Evolutionary conservation across 2,113 vertebrate species (phyloP), one percentile per base, ranked within the genome.

Genomic region (Melanotaenia duboulayi): DNA sequence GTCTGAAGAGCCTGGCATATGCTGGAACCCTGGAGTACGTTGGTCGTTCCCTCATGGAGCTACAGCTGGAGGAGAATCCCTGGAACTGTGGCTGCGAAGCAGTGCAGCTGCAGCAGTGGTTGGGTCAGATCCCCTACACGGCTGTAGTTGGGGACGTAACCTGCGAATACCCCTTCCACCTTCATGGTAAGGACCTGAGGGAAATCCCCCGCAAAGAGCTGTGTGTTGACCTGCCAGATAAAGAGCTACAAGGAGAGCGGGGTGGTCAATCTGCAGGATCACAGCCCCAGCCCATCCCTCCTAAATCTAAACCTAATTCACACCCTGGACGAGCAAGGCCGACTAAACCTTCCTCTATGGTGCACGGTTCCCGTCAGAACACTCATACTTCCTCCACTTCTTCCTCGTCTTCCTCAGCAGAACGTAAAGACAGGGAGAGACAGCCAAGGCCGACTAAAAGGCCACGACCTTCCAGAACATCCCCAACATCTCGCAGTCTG

Each of bases 71-170:
- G 90, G 98, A 99, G 91, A 99, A 99, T 88, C 97, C 97, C 0
- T 99, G 98, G 98, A 98, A 97, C 90, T 99, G 98, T 57, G 97
- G 96, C 1, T 99, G 98, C 11, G 97, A 99, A 79, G 96, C 97
- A 0, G 94, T 99, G 71, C 96, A 97, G 81, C 90, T 99, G 5
- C 97, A 97, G 90, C 95, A 95, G 70, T 99, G 97, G 97, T 91
- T 99, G 85, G 96, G 97, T 66, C 96, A 95, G 77, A 98, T 99
- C 71, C 97, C 97, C 25, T 98, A 99, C 90, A 98, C 98, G 0
- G 97, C 96, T 0, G 94, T 99, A 39, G 98, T 99, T 32, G 98
- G 98, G 40, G 97, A 99, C 57, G 97, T 99, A 74, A 99, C 97
- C 50, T 99, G 98, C 5, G 97, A 99, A 87, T 97, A 97, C 0